Evolutionary conservation across 2,797 vertebrate genomes (phyloP).

Genomic region (Amblyopsis hoosieri): DNA sequence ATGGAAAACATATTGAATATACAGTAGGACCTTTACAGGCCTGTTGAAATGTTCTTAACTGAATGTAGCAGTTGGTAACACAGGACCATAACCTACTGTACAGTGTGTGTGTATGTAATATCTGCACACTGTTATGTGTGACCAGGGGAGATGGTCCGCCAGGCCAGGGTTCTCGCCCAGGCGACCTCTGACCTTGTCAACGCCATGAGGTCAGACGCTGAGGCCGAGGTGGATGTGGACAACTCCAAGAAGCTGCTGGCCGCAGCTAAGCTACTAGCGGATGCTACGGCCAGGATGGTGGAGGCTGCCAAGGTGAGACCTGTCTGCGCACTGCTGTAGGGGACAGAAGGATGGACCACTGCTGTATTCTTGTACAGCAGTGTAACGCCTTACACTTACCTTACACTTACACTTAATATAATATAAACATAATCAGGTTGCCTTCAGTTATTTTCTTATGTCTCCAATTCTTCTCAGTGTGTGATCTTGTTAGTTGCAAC

Average conservation of each 20-base stretch:
- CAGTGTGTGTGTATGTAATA: slow-evolving; percentile 5
- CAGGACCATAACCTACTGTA: too few species aligned
- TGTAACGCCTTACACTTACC: too few species aligned
- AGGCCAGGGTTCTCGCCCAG: slow-evolving; percentile 94
- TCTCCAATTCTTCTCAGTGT: too few species aligned
- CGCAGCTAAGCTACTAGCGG: slow-evolving; percentile 94
- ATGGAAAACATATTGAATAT: too few species aligned
- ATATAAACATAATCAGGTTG: neutral
- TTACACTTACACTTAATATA: too few species aligned
- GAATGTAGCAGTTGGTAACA: too few species aligned
- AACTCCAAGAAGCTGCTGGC: slow-evolving; percentile 98
- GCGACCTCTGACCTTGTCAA: slow-evolving; percentile 97
- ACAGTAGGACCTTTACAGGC: too few species aligned
- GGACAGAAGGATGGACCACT: too few species aligned
- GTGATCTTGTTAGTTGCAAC: too few species aligned
- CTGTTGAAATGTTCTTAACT: too few species aligned
- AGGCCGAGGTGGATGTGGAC: slow-evolving; percentile 96
- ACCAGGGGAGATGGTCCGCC: slow-evolving; percentile 97
- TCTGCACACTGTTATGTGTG: slow-evolving; percentile 15
- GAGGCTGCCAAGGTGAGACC: slow-evolving; percentile 93
- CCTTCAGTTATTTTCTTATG: neutral
- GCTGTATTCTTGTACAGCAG: too few species aligned
- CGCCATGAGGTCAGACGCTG: slow-evolving; percentile 96
- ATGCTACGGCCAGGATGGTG: slow-evolving; percentile 98
- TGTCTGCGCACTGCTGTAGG: too few species aligned